Evolutionary conservation across 2,888 invertebrate genomes (phyloP).

Genomic region (Volucella bombylans): DNA sequence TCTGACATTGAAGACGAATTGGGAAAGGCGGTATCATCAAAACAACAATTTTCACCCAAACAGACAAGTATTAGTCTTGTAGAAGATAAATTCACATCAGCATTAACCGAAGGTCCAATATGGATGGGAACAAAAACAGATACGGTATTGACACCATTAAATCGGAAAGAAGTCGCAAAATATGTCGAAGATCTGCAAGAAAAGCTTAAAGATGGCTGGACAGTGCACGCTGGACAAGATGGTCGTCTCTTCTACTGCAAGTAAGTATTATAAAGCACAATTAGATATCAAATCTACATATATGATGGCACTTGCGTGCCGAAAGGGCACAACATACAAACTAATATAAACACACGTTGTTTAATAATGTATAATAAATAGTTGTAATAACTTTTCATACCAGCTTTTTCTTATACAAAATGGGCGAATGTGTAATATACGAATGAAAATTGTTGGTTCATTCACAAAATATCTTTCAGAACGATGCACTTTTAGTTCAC

Average conservation of each 20-base stretch:
- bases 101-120: constrained; percentile 38
- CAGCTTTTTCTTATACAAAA: too few relatives aligned
- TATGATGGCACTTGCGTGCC: too few relatives aligned
- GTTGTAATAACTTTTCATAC: too few relatives aligned
- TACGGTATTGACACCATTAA: constrained; percentile 75
- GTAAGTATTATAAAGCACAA: constrained; percentile 84
- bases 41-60: constrained; percentile 27
- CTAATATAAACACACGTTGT: too few relatives aligned
- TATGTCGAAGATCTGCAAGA: constrained; percentile 85
- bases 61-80: constrained; percentile 66
- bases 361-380: too few relatives aligned
- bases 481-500: too few relatives aligned
- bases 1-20: too few relatives aligned
- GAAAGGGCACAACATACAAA: too few relatives aligned
- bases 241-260: constrained; percentile 95
- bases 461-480: too few relatives aligned
- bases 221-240: constrained; percentile 89
- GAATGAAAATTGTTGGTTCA: too few relatives aligned
- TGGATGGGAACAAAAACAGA: constrained; percentile 50
- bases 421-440: too few relatives aligned
- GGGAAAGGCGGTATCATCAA: neutral
- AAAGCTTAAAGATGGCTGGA: constrained; percentile 89
- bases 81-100: constrained; percentile 52
- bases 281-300: too few relatives aligned
- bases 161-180: constrained; percentile 81